These are phyloP conservation scores for Rhagium mordax DNA, from an alignment of 2,888 invertebrate genomes.

Conservation along the genomic window DNA sequence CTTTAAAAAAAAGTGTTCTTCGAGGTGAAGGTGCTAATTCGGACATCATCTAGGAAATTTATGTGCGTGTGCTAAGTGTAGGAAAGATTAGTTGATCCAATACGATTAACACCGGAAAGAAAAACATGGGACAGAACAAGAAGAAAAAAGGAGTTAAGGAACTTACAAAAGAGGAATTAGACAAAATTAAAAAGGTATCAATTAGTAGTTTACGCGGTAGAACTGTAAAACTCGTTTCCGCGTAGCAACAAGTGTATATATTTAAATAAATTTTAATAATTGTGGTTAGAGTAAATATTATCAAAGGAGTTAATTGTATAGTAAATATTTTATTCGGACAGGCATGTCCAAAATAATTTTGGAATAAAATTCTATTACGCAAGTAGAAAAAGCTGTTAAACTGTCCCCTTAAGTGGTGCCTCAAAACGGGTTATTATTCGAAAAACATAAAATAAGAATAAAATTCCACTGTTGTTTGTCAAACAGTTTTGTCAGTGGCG, in stretches of 20 bases:
- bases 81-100: conserved; percentile 22
- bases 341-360: too few species aligned
- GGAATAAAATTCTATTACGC: too few species aligned
- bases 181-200: conserved; percentile 54
- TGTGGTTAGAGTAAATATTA: not conserved
- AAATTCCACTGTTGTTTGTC: too few species aligned
- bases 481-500: too few species aligned
- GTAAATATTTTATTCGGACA: not conserved
- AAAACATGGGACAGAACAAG: conserved; percentile 45
- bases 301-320: not conserved
- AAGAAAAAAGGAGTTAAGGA: conserved; percentile 47
- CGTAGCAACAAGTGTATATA: not conserved
- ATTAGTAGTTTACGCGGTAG: conserved; percentile 9
- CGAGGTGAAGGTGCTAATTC: conserved; percentile 20
- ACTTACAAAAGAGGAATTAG: conserved; percentile 51
- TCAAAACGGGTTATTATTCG: too few species aligned
- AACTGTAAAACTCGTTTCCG: not conserved
- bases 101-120: conserved; percentile 19
- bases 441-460: too few species aligned
- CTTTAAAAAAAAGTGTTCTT: conserved; percentile 29
- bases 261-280: not conserved
- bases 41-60: conserved; percentile 15
- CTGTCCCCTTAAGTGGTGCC: too few species aligned
- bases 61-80: conserved; percentile 28
- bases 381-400: too few species aligned